Evolutionary conservation across 2,113 vertebrate species (phyloP).

Genomic region (Hemiprocne comata): DNA sequence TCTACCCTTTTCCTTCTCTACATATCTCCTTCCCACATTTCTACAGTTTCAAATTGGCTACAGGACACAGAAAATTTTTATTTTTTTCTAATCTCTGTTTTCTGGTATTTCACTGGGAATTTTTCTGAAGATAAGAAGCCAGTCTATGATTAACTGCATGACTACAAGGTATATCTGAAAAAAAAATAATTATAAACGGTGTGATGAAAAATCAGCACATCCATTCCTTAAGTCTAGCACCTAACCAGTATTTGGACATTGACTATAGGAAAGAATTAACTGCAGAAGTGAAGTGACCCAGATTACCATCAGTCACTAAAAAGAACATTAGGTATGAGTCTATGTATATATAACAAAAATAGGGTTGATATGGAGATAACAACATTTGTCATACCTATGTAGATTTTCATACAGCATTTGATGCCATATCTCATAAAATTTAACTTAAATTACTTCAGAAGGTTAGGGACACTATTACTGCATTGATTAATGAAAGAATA

Average conservation of each 20-base stretch:
- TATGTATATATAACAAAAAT: not conserved
- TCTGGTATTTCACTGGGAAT: not conserved
- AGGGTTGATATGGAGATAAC: not conserved
- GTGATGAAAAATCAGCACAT: not conserved
- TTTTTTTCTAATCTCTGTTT: not conserved
- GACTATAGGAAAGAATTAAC: not conserved
- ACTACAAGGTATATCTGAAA: not conserved
- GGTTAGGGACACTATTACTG: not conserved
- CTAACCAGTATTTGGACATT: not conserved
- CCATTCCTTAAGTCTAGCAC: not conserved
- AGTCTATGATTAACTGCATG: not conserved
- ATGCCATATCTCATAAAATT: not conserved
- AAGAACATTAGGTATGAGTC: not conserved
- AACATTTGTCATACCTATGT: not conserved
- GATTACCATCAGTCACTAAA: not conserved
- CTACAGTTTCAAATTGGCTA: not conserved
- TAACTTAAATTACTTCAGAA: not conserved
- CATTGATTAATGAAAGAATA: not conserved
- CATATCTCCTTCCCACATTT: not conserved
- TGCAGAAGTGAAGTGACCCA: not conserved
- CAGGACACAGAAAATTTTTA: not conserved
- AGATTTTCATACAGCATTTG: not conserved
- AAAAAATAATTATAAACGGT: not conserved
- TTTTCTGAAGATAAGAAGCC: not conserved
- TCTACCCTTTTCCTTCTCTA: not conserved